These are phyloP conservation scores for Aphis gossypii DNA, from an alignment of 1,140 invertebrate species.

Conservation along the genomic window DNA sequence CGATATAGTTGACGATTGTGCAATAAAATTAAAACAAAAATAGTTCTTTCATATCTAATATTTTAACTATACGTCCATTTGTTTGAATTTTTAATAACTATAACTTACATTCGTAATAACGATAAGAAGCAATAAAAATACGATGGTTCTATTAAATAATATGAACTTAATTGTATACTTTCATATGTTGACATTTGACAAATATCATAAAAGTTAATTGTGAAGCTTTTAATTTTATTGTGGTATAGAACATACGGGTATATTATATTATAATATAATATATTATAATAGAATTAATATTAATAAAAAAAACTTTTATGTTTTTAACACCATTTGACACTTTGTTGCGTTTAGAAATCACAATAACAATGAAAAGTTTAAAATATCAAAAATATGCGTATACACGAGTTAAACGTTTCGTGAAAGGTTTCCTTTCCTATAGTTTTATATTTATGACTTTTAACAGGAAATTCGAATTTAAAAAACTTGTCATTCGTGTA, in stretches of 20 bases:
- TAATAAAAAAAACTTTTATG: slow-evolving; percentile 15
- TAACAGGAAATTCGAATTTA: background rate
- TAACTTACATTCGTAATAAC: background rate
- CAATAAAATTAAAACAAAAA: background rate
- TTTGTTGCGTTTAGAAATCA: background rate
- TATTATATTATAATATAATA: background rate
- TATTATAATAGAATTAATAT: background rate
- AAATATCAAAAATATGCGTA: background rate
- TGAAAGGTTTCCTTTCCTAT: background rate
- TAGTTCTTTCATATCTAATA: background rate
- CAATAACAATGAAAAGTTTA: slow-evolving; percentile 3
- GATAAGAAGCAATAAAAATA: background rate
- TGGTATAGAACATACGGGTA: background rate
- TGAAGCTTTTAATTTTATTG: background rate
- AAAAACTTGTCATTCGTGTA: background rate
- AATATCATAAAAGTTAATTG: background rate
- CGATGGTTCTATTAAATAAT: background rate
- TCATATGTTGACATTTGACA: background rate
- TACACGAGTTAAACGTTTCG: slow-evolving; percentile 15
- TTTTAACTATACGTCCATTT: background rate
- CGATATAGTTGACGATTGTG: background rate
- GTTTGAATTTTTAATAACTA: background rate
- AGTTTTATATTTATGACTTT: background rate
- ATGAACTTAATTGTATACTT: background rate
- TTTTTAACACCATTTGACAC: background rate